Percentiles rank a stretch among this genome's conserved stretches.
Evolutionary conservation across 1,140 invertebrate genomes (phyloP).

Genomic region (Anoplophora glabripennis): DNA sequence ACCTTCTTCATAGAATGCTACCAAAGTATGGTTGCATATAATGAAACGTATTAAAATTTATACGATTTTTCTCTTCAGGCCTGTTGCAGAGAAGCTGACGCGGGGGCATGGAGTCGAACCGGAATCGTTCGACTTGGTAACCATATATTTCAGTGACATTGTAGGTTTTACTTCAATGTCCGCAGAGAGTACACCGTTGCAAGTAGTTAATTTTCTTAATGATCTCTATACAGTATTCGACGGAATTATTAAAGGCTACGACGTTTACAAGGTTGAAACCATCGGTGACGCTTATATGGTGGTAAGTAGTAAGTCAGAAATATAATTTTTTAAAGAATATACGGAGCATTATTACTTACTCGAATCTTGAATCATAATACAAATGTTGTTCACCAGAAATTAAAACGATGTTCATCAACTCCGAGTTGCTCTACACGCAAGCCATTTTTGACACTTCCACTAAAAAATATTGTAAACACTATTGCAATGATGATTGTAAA

Average conservation of each 20-base stretch:
- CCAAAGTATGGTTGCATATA: slow-evolving; percentile 66
- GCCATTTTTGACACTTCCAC: too few species aligned
- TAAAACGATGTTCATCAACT: too few species aligned
- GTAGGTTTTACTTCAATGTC: slow-evolving; percentile 97
- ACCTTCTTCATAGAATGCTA: slow-evolving; percentile 88
- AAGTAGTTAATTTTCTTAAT: slow-evolving; percentile 93
- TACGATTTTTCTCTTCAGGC: slow-evolving; percentile 55
- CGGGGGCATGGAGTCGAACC: slow-evolving; percentile 88
- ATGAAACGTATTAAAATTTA: background rate
- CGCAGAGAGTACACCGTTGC: slow-evolving; percentile 87
- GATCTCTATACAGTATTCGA: slow-evolving; percentile 95
- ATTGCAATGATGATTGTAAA: too few species aligned
- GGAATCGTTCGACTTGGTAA: slow-evolving; percentile 90
- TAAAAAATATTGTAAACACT: too few species aligned
- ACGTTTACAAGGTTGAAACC: slow-evolving; percentile 97
- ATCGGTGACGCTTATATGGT: slow-evolving; percentile 93
- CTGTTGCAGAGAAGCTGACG: slow-evolving; percentile 81
- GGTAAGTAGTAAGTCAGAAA: slow-evolving; percentile 55
- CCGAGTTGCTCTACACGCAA: too few species aligned
- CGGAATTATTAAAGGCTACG: slow-evolving; percentile 88
- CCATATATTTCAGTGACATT: slow-evolving; percentile 98
- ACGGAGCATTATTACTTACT: background rate
- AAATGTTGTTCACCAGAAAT: too few species aligned
- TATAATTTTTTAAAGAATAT: slow-evolving; percentile 6
- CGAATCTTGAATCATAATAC: too few species aligned